Percentiles rank a stretch among this genome's conserved stretches.
phyloP scores from a whole-genome alignment of 1,140 invertebrate genomes.

The Drosophila repleta region DNA sequence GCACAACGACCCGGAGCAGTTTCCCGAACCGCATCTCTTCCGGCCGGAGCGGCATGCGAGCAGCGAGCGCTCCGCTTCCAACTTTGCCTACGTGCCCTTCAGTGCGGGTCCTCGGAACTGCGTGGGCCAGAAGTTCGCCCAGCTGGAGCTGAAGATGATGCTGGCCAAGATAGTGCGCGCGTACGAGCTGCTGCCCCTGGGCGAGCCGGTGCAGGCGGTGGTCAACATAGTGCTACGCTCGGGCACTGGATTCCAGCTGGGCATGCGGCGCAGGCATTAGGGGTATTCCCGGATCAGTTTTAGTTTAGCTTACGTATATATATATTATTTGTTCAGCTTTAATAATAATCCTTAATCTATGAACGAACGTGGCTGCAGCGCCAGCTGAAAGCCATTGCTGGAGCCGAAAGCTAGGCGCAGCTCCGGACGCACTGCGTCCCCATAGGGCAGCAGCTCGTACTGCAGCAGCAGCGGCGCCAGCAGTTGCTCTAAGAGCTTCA shows the following conservation, averaged over 20 bases:
- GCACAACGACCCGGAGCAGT: conserved; percentile 23
- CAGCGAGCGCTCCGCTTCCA: conserved; percentile 77
- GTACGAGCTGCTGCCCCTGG: conserved; percentile 84
- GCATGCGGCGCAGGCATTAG: conserved; percentile 44
- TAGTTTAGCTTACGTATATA: background rate
- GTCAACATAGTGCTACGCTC: conserved; percentile 72
- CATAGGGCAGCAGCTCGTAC: conserved; percentile 59
- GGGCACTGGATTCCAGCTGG: conserved; percentile 65
- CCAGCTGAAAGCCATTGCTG: conserved; percentile 63
- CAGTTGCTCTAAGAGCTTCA: conserved; percentile 42
- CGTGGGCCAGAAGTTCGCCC: conserved; percentile 85
- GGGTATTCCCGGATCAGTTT: too few species aligned
- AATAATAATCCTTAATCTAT: background rate
- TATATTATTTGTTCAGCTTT: background rate
- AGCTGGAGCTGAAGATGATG: conserved; percentile 77
- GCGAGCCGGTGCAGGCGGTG: conserved; percentile 51
- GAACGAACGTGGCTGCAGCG: conserved; percentile 26
- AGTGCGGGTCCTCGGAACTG: conserved; percentile 89
- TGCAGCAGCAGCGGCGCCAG: conserved; percentile 40
- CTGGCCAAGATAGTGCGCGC: conserved; percentile 73
- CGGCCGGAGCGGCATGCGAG: conserved; percentile 87
- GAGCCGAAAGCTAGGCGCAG: conserved; percentile 48
- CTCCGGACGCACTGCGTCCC: conserved; percentile 39
- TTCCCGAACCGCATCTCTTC: conserved; percentile 82
- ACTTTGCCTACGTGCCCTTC: conserved; percentile 88